Percentiles rank a stretch among this genome's conserved stretches.
These are phyloP conservation scores for Drosophila crucigera DNA, from an alignment of 2,888 invertebrate genomes.

Conservation along the genomic window DNA sequence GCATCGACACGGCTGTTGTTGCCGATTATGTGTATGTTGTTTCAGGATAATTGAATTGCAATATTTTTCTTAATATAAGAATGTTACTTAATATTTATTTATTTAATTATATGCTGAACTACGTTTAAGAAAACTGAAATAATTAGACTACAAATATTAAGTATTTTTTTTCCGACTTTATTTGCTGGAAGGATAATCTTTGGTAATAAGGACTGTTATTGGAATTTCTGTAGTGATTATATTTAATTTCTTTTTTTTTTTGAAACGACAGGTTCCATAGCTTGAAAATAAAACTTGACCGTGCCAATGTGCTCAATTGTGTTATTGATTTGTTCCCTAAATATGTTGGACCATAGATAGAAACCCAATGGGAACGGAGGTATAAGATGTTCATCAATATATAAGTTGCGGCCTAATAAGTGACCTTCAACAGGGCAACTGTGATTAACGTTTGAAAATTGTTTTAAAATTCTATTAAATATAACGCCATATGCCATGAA, in stretches of 20 bases:
- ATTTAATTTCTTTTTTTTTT: not conserved
- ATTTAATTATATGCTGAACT: not conserved
- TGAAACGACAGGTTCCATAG: not conserved
- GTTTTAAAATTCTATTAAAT: not conserved
- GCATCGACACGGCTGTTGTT: not conserved
- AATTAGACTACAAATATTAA: not conserved
- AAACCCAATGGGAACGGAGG: no score
- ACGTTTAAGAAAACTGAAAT: not conserved
- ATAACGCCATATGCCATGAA: constrained; percentile 16
- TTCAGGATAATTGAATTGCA: not conserved
- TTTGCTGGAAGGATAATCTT: not conserved
- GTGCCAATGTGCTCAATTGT: not conserved
- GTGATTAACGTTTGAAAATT: constrained; percentile 49
- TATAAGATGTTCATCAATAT: no score
- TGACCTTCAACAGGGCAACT: constrained; percentile 38
- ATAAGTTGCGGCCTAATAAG: not conserved
- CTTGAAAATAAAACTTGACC: not conserved
- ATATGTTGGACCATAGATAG: not conserved
- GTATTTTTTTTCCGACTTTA: not conserved
- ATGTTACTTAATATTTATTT: not conserved
- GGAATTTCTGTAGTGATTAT: not conserved
- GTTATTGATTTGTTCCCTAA: not conserved
- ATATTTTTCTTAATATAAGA: no score
- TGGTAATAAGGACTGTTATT: not conserved
- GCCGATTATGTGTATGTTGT: not conserved